phyloP scores from a whole-genome alignment of 2,113 vertebrate species.

The Bucco capensis region DNA sequence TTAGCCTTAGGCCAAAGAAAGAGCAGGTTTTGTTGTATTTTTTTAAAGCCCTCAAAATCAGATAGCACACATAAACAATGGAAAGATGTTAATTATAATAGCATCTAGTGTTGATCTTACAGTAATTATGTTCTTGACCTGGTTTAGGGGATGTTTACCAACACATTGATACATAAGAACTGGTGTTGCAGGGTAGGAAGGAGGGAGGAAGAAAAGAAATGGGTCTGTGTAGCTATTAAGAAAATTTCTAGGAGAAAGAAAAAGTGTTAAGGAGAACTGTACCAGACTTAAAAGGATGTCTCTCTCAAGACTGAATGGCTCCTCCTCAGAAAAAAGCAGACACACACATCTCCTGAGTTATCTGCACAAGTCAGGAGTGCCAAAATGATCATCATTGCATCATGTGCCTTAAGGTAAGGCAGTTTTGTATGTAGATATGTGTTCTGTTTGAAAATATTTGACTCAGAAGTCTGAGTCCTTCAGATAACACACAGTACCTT shows the following conservation, averaged over 20 bases:
- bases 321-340: neutral
- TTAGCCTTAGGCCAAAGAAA: neutral
- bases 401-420: neutral
- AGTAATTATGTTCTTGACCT: neutral
- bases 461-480: neutral
- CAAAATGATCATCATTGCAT: neutral
- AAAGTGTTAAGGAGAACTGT: neutral
- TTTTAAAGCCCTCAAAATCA: neutral
- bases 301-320: neutral
- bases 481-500: neutral
- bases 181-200: neutral
- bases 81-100: neutral
- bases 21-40: fast-evolving
- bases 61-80: neutral
- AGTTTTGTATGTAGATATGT: neutral
- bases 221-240: neutral
- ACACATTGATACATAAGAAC: neutral
- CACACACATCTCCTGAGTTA: neutral
- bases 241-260: neutral
- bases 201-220: neutral
- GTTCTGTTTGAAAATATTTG: neutral
- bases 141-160: neutral
- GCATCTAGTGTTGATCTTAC: neutral
- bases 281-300: neutral
- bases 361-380: neutral